These are phyloP conservation scores for Cuculus canorus DNA, from an alignment of 2,797 vertebrate species.

Conservation along the genomic window DNA sequence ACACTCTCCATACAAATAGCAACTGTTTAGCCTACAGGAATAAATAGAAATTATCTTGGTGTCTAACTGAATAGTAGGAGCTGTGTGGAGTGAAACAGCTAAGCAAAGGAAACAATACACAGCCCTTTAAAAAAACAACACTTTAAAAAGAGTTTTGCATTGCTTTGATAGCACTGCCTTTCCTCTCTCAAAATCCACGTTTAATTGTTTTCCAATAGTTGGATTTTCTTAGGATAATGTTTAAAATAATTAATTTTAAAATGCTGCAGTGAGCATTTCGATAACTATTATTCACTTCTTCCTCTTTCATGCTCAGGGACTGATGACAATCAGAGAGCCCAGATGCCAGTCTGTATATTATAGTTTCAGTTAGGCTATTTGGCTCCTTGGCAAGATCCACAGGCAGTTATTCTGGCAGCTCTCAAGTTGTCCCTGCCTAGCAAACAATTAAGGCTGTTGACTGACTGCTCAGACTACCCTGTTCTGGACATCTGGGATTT, in stretches of 20 bases:
- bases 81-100: not conserved
- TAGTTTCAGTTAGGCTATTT: constrained; percentile 34
- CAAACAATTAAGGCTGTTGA: not conserved
- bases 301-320: not conserved
- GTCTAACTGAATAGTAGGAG: not conserved
- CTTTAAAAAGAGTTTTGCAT: not conserved
- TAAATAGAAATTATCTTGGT: not conserved
- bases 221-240: not conserved
- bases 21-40: not conserved
- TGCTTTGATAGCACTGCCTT: not conserved
- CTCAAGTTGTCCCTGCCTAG: constrained; percentile 23
- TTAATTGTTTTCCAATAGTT: not conserved
- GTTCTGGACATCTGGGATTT: constrained; percentile 20
- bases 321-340: constrained; percentile 12
- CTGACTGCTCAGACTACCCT: constrained; percentile 16
- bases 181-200: not conserved
- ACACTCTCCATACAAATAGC: not conserved
- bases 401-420: constrained; percentile 43
- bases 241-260: constrained; percentile 39
- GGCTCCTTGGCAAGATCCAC: constrained; percentile 9
- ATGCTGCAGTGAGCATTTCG: not conserved
- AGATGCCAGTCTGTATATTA: constrained; percentile 25
- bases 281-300: not conserved
- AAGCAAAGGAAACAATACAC: not conserved
- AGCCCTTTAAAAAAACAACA: not conserved